Percentiles rank a stretch among this genome's conserved stretches.
phyloP scores from a whole-genome alignment of 2,797 vertebrate species.

The Cichlasoma orientale region DNA sequence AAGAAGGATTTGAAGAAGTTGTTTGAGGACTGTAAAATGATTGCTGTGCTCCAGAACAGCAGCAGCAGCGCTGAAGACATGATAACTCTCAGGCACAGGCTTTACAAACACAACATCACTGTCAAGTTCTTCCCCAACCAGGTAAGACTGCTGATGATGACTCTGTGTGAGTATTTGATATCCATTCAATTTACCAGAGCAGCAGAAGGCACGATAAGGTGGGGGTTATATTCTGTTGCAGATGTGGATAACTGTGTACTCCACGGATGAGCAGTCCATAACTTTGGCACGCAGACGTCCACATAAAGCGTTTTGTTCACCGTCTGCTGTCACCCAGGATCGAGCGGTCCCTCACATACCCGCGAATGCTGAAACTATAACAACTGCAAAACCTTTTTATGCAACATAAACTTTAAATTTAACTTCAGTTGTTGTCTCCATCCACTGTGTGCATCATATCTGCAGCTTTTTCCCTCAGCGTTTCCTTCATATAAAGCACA shows the following conservation, averaged over 20 bases:
- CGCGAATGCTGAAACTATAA: neutral
- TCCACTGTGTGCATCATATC: neutral
- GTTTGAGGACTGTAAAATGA: conserved; percentile 86
- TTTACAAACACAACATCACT: conserved; percentile 82
- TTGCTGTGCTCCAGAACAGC: conserved; percentile 89
- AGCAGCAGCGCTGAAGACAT: conserved; percentile 79
- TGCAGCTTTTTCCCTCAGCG: neutral
- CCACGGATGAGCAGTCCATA: neutral
- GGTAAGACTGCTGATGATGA: conserved; percentile 69
- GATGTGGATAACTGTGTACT: fast-evolving
- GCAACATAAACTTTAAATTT: neutral
- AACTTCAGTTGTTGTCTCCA: neutral
- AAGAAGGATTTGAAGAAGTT: conserved; percentile 74
- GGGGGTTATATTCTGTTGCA: fast-evolving
- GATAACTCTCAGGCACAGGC: conserved; percentile 78
- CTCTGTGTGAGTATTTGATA: neutral
- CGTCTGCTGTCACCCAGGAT: neutral
- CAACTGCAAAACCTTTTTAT: neutral
- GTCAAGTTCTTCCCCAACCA: conserved; percentile 87
- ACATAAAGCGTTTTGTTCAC: no score
- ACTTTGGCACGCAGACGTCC: no score
- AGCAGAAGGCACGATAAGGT: neutral
- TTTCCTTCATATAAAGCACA: neutral
- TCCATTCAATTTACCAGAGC: neutral
- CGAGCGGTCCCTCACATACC: neutral